A percentile compares a stretch with the other conserved stretches of the same genome.
These are phyloP conservation scores for Laodelphax striatellus DNA, from an alignment of 1,140 invertebrate genomes.

Conservation along the genomic window DNA sequence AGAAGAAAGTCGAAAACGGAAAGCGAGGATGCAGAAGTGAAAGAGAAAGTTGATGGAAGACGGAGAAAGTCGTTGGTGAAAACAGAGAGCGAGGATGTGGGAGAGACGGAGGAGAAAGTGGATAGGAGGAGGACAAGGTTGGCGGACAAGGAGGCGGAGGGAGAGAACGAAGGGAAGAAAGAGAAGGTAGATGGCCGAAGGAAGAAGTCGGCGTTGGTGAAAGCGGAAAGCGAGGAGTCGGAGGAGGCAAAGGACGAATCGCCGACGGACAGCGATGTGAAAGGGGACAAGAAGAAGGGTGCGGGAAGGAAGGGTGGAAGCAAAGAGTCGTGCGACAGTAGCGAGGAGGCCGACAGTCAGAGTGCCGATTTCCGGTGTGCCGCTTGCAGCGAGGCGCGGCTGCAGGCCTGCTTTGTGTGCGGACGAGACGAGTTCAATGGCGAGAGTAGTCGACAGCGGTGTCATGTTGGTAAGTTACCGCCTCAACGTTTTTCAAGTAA, in stretches of 20 bases:
- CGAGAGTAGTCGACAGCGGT: constrained; percentile 23
- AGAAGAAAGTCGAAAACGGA: too few relatives aligned
- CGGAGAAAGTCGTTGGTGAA: not conserved
- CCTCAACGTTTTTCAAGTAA: not conserved
- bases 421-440: constrained; percentile 27
- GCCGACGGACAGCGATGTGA: not conserved
- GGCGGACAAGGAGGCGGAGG: constrained; percentile 21
- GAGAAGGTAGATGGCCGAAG: constrained; percentile 1
- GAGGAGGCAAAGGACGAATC: not conserved
- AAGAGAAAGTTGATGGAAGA: too few relatives aligned
- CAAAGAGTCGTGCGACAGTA: constrained; percentile 30
- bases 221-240: not conserved
- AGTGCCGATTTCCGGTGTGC: constrained; percentile 34
- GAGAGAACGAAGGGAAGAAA: constrained; percentile 30
- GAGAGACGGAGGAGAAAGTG: constrained; percentile 20
- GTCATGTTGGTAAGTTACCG: constrained; percentile 21
- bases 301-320: constrained; percentile 27
- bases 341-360: constrained; percentile 23
- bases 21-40: too few relatives aligned
- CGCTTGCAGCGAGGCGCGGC: constrained; percentile 33
- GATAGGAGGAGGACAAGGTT: constrained; percentile 30
- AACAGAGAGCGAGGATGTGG: not conserved
- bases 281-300: constrained; percentile 22
- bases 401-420: constrained; percentile 37
- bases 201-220: constrained; percentile 30